Evolutionary conservation across 2,113 vertebrate genomes (phyloP), one percentile per base, ranked within the genome.

Genomic region (Pholis gunnellus): DNA sequence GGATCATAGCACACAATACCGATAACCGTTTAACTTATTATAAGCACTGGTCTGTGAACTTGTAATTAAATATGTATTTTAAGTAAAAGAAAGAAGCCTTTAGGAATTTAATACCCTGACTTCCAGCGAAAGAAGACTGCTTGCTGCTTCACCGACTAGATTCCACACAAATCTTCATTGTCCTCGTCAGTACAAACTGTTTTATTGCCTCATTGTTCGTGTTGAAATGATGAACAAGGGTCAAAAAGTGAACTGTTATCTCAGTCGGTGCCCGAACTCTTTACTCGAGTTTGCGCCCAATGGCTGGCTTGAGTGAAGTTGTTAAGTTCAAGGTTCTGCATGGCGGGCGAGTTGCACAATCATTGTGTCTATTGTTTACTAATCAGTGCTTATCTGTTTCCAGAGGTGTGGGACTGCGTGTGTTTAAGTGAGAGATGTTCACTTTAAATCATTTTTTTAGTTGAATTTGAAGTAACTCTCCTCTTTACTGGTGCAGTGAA

Each of bases 301-400:
- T 15, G 36, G 60, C 14, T 54, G 63, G 17, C 48, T 34, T 2
- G 40, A 50, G 25, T 72, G 34, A 64, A 48, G 44, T 79, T 63
- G 52, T 72, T 38, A 31, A 75, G 90, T 88, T 90, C 82, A 93
- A 91, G 76, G 87, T 83, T 90, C 63, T 81, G 44, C 65, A 27
- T 5, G 27, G 64, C 36, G 46, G 69, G 5, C 9, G n/a, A 46
- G 77, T 92, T 91, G 63, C 68, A 63, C 79, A 93, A 89, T 90
- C 78, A 50, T 63, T 14, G 18, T 63, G 64, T 57, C 57, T 65
- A 72, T 82, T 88, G 82, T 89, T 91, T 91, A 79, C 73, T 84
- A 69, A 73, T 90, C 74, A 83, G 68, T 57, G 54, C 83, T 91
- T 92, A 92, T 92, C 85, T 87, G 57, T 66, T 31, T 78, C 27